phyloP scores from a whole-genome alignment of 1,140 invertebrate genomes.

The Diorhabda elongata region DNA sequence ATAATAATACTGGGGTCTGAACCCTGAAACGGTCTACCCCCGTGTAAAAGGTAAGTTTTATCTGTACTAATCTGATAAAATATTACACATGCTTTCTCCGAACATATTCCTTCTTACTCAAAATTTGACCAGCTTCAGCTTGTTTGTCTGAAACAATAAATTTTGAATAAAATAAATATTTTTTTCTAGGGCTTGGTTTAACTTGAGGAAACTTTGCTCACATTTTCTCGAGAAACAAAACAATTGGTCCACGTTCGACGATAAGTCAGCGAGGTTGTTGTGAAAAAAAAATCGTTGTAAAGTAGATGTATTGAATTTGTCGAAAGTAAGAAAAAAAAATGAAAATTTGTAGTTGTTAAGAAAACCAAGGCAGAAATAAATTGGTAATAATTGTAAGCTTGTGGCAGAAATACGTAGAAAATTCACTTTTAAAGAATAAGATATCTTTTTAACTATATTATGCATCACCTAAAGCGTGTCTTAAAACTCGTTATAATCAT shows the following conservation, averaged over 20 bases:
- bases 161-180: background rate
- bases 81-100: too few species aligned
- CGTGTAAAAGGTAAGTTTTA: slow-evolving; percentile 1
- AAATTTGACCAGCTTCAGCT: background rate
- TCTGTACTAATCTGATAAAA: too few species aligned
- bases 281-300: slow-evolving; percentile 8
- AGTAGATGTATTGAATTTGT: background rate
- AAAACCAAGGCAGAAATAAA: slow-evolving; percentile 14
- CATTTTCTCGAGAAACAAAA: background rate
- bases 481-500: slow-evolving; percentile 20
- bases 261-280: background rate
- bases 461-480: slow-evolving; percentile 34
- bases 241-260: slow-evolving; percentile 4
- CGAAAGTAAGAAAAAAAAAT: background rate
- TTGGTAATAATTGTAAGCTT: slow-evolving; percentile 31
- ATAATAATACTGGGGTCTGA: slow-evolving; percentile 57
- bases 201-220: slow-evolving; percentile 8
- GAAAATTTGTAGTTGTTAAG: slow-evolving; percentile 7
- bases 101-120: too few species aligned
- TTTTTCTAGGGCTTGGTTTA: slow-evolving; percentile 10
- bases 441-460: slow-evolving; percentile 17
- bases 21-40: slow-evolving; percentile 35
- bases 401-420: slow-evolving; percentile 17
- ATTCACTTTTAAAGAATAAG: slow-evolving; percentile 13
- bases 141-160: background rate